A percentile compares a stretch with the other conserved stretches of the same genome.
phyloP scores from a whole-genome alignment of 2,797 vertebrate genomes.

The Notamacropus eugenii region DNA sequence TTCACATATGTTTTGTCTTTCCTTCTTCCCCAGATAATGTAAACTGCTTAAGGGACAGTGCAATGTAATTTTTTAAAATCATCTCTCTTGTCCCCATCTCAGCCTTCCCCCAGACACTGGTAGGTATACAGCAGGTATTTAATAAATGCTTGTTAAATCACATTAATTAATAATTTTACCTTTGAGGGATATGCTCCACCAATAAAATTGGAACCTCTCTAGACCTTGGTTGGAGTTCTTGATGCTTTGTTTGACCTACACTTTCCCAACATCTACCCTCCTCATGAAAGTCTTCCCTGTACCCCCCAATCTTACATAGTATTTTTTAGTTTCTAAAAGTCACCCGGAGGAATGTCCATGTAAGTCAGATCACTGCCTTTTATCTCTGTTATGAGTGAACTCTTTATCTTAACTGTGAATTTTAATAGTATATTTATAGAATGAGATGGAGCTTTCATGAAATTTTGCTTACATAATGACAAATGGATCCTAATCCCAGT shows the following conservation, averaged over 20 bases:
- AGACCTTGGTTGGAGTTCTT: neutral
- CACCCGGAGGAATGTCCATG: neutral
- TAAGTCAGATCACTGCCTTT: neutral
- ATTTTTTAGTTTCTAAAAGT: neutral
- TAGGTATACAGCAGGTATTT: neutral
- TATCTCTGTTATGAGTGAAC: neutral
- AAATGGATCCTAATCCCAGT: conserved; percentile 12
- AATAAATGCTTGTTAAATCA: neutral
- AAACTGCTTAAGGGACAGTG: neutral
- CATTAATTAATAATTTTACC: neutral
- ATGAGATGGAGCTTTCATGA: neutral
- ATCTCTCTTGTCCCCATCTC: neutral
- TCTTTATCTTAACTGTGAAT: neutral
- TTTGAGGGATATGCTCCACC: neutral
- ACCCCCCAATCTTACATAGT: neutral
- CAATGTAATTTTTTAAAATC: neutral
- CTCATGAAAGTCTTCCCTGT: too few species aligned
- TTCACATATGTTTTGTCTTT: neutral
- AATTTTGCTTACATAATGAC: conserved; percentile 11
- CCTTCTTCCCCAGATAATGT: neutral
- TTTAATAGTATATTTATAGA: conserved; percentile 20
- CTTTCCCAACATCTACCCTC: neutral
- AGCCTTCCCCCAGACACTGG: neutral
- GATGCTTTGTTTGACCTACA: neutral
- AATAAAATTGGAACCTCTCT: neutral